A percentile compares a stretch with the other conserved stretches of the same genome.
These are phyloP conservation scores for Drosophila gunungcola DNA, from an alignment of 1,140 invertebrate species.

Conservation along the genomic window DNA sequence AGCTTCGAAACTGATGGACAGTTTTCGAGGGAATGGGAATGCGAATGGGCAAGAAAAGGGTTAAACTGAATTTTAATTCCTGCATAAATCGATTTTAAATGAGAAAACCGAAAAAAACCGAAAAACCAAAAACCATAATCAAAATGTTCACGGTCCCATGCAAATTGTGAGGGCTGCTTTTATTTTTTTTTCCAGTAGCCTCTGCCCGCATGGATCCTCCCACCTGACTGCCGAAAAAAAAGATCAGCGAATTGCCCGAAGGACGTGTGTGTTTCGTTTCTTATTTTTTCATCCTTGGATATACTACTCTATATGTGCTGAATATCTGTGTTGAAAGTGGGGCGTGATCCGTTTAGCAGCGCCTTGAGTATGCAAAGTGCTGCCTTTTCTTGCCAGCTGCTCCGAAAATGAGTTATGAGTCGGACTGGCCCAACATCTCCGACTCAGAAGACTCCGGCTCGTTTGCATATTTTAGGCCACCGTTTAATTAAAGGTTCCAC, in stretches of 20 bases:
- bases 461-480: conserved; percentile 85
- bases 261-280: conserved; percentile 44
- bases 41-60: conserved; percentile 11
- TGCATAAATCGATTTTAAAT: conserved; percentile 85
- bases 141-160: conserved; percentile 62
- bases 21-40: conserved; percentile 17
- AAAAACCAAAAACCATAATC: conserved; percentile 53
- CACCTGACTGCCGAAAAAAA: conserved; percentile 79
- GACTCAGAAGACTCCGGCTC: conserved; percentile 24
- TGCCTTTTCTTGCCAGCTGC: conserved; percentile 18
- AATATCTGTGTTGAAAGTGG: conserved; percentile 74
- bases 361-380: conserved; percentile 77
- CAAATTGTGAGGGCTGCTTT: conserved; percentile 26
- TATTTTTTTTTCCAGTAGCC: conserved; percentile 58
- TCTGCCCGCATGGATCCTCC: conserved; percentile 57
- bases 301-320: background rate
- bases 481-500: conserved; percentile 84
- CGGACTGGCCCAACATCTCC: conserved; percentile 53
- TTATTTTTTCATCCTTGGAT: conserved; percentile 13
- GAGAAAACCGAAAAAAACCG: conserved; percentile 38
- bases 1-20: conserved; percentile 64
- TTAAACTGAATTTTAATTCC: conserved; percentile 76
- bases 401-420: conserved; percentile 82
- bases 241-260: conserved; percentile 60
- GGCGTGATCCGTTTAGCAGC: conserved; percentile 80